Evolutionary conservation across 2,888 invertebrate species (phyloP).

Genomic region (Agonopterix subpropinquella): DNA sequence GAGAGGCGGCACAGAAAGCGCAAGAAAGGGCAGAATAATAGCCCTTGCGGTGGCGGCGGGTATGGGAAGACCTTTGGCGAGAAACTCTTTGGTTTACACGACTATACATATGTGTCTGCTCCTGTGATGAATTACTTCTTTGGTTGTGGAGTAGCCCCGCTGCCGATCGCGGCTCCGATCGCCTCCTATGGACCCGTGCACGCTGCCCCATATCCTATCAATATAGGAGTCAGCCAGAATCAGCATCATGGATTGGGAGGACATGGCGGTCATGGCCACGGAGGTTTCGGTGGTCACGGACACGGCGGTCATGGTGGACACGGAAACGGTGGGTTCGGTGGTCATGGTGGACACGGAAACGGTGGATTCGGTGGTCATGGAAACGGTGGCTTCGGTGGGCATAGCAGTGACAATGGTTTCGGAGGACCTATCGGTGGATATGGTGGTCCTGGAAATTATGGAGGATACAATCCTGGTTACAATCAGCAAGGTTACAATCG

Average conservation of each 20-base stretch:
- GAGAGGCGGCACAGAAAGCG: constrained; percentile 47
- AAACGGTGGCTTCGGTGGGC: not conserved
- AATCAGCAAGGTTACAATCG: constrained; percentile 2
- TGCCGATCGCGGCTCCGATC: constrained; percentile 17
- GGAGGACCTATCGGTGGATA: constrained; percentile 11
- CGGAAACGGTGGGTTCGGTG: constrained; percentile 16
- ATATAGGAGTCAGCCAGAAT: constrained; percentile 20
- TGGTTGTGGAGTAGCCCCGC: constrained; percentile 40
- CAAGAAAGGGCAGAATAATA: constrained; percentile 41
- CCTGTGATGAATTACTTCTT: constrained; percentile 63
- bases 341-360: constrained; percentile 7
- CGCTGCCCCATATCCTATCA: constrained; percentile 20
- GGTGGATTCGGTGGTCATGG: constrained; percentile 14
- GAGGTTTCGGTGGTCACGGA: constrained; percentile 20
- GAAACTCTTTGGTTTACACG: constrained; percentile 42
- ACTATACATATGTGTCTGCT: constrained; percentile 56
- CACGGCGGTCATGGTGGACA: constrained; percentile 19
- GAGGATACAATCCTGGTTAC: constrained; percentile 9
- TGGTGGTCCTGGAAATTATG: constrained; percentile 12
- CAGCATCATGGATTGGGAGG: constrained; percentile 12
- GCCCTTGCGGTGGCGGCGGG: constrained; percentile 26
- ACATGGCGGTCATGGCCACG: constrained; percentile 18
- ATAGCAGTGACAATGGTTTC: constrained; percentile 3
- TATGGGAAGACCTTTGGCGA: constrained; percentile 42
- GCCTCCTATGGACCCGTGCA: constrained; percentile 17